Base-by-base conservation (phyloP, 2,797 vertebrate genomes). In the Epinephelus coioides region DNA sequence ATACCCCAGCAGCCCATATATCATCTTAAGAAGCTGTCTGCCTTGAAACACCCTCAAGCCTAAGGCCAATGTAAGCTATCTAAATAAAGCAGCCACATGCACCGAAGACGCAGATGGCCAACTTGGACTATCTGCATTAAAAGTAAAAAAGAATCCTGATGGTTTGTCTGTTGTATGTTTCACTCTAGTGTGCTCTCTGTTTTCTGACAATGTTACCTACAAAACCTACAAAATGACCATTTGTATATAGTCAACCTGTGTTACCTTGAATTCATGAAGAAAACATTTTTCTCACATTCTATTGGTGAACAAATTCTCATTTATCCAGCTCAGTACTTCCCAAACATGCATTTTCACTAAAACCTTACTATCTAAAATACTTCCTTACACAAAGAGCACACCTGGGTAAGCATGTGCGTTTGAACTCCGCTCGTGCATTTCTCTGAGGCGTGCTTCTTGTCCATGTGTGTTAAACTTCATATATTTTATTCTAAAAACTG, bases 11-110 rank as follows among this genome's bases (percentile, higher is more conserved):
- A 25, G 19, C 7, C n/a, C 11, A 6, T 68, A 57, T n/a, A 69
- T 82, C 34, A 71, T 34, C 30, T 44, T 51, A n/a, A 75, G 46
- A 25, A 65, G 55, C n/a, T 76, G 30, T 11, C 43, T 68, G 19
- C 23, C 25, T 72, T 30, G 0, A 38, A 81, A 78, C 51, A 53
- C 30, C 21, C 17, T 67, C 9, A 38, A 62, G n/a, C 65, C 61
- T 61, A 19, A 76, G 40, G 65, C 34, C 1, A 65, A 10, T 47
- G 10, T 47, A 13, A 40, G 19, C 25, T 12, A 14, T 49, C 12
- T 68, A 44, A 74, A 65, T 51, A 57, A 69, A 69, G 21, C 44
- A 15, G 50, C 12, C 61, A 47, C 56, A 69, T 65, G 2, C 67
- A 38, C 67, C 17, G 4, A 23, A 65, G 59, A 66, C 67, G 59